A percentile compares a stretch with the other conserved stretches of the same genome.
Evolutionary conservation across 2,888 invertebrate genomes (phyloP).

Genomic region (Panopea generosa): DNA sequence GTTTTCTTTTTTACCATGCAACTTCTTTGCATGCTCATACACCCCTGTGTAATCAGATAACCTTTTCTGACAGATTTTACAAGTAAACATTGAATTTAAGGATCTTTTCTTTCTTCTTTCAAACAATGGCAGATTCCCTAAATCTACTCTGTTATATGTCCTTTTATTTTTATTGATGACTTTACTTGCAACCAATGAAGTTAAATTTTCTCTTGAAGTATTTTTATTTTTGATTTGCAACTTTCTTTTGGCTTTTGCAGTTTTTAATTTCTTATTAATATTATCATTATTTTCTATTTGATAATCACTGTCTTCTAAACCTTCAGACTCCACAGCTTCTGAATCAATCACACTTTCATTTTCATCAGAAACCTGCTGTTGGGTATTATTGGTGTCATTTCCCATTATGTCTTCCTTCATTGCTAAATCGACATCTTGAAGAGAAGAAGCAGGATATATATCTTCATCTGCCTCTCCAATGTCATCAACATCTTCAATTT

Average conservation of each 20-base stretch:
- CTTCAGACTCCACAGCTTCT: not conserved
- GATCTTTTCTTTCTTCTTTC: slow-evolving; percentile 35
- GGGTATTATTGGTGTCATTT: slow-evolving; percentile 8
- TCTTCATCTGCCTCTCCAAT: not conserved
- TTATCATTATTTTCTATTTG: slow-evolving; percentile 9
- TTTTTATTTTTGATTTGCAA: not conserved
- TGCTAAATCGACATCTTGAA: not conserved
- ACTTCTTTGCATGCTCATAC: slow-evolving; percentile 66
- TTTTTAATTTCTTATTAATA: not conserved
- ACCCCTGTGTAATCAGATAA: slow-evolving; percentile 69
- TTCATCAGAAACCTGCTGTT: slow-evolving; percentile 8
- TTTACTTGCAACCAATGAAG: too few relatives aligned
- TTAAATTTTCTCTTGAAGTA: not conserved
- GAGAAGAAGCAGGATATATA: not conserved
- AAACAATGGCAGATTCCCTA: not conserved
- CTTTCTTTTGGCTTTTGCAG: not conserved
- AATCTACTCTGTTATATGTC: too few relatives aligned
- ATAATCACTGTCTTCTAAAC: not conserved
- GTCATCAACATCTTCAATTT: slow-evolving; percentile 16
- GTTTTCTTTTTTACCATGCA: slow-evolving; percentile 55
- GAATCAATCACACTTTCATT: not conserved
- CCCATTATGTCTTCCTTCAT: slow-evolving; percentile 6
- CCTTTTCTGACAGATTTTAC: slow-evolving; percentile 68
- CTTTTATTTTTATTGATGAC: too few relatives aligned
- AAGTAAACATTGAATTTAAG: slow-evolving; percentile 36